Percentiles rank a stretch among this genome's conserved stretches.
These are phyloP conservation scores for Hemibates koningsi DNA, from an alignment of 2,113 vertebrate genomes.

Conservation along the genomic window DNA sequence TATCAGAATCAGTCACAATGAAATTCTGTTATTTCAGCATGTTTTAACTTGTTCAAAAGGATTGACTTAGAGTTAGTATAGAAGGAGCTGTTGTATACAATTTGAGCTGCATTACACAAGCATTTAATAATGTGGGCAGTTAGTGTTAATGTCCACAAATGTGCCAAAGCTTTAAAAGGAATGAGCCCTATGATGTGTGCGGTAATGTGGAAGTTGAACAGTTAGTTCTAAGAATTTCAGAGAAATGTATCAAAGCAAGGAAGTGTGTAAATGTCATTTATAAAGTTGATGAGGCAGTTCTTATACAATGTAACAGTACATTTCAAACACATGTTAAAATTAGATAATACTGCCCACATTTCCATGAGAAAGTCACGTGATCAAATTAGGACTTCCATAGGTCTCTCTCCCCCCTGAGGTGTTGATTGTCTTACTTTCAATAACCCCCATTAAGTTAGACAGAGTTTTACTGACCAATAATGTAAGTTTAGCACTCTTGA, in stretches of 20 bases:
- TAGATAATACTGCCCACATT: not conserved
- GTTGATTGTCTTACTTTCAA: not conserved
- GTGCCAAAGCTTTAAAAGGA: not conserved
- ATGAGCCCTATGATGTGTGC: not conserved
- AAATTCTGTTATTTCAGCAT: not conserved
- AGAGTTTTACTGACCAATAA: not conserved
- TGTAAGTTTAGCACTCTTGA: not conserved
- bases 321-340: not conserved
- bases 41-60: not conserved
- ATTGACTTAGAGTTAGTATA: not conserved
- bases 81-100: not conserved
- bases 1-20: not conserved
- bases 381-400: not conserved
- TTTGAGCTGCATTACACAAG: not conserved
- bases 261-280: not conserved
- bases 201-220: not conserved
- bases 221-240: not conserved
- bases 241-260: not conserved
- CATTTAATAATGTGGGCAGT: not conserved
- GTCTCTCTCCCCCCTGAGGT: not conserved
- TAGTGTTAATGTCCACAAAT: not conserved
- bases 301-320: not conserved
- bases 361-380: not conserved
- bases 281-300: not conserved
- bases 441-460: not conserved